Base-by-base conservation (phyloP, 2,888 invertebrate species). In the Trichogramma evanescens region DNA sequence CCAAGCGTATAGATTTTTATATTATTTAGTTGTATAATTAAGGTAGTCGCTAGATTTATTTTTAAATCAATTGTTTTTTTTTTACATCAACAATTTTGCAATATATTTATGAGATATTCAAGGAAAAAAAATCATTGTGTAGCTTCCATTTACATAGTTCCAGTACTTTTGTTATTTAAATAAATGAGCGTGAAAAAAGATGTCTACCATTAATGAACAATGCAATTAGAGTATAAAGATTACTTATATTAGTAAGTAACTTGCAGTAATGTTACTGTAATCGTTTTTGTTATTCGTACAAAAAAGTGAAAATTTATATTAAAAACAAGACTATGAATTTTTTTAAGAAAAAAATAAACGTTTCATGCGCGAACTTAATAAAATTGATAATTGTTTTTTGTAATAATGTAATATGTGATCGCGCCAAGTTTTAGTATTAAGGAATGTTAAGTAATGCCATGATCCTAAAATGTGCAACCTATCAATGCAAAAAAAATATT, bases 401-500 rank as follows among this genome's bases (percentile, higher is more conserved):
- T 50, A 45, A 45, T 9, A 51, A 59, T 13, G 26, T 13, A 53
- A 60, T 60, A 54, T 64, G 64, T 67, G 65, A 68, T 68, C 54
- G 62, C 59, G 62, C 61, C 44, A 54, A 56, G 49, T 53, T 67
- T 61, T 68, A 66, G 59, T 63, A 61, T 67, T 67, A 63, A 56
- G 49, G 65, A 63, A 65, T 62, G 59, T 67, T 66, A 68, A 69
- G 65, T 63, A 68, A 71, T 72, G 73, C 73, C 72, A 74, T 73
- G 69, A 69, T 67, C 57, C 66, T 65, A 66, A 60, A 71, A 71
- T 70, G 71, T 68, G 74, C 75, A 77, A 76, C 75, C 72, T 75
- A 77, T 77, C 77, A 77, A 77, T 77, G 76, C 76, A 77, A 77
- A 71, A 68, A 72, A 70, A 73, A 68, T 69, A 62, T 69, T 71